Conservation (phyloP, 2,113 vertebrate species). For the Kobus ellipsiprymnus region DNA sequence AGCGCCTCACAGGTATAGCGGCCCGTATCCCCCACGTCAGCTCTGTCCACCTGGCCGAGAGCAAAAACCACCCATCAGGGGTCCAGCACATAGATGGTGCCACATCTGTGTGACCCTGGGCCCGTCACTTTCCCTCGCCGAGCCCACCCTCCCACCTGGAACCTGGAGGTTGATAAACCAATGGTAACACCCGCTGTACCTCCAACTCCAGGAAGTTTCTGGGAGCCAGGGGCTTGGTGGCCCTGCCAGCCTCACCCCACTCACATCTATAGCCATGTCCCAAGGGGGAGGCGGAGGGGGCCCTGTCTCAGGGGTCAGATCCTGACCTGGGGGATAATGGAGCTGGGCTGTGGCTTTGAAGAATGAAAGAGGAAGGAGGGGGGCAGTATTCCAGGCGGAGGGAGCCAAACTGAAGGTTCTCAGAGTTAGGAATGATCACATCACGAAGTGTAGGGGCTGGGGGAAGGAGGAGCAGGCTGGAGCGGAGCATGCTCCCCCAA, state of each 20-base stretch:
- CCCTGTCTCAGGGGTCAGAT: not conserved
- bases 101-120: not conserved
- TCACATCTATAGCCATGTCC: not conserved
- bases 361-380: not conserved
- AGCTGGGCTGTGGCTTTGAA: not conserved
- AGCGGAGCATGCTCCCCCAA: not conserved
- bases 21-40: slow-evolving; percentile 42
- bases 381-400: not conserved
- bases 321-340: not conserved
- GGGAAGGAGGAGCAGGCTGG: not conserved
- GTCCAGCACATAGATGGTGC: slow-evolving; percentile 24
- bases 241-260: not conserved
- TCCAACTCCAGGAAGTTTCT: rapidly evolving
- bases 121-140: rapidly evolving
- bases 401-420: not conserved
- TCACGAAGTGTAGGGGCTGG: not conserved
- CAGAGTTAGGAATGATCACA: rapidly evolving
- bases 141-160: slow-evolving; percentile 66
- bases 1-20: slow-evolving; percentile 74
- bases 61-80: not conserved
- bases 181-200: rapidly evolving
- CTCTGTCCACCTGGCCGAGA: slow-evolving; percentile 72
- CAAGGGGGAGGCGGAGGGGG: not conserved
- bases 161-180: not conserved
- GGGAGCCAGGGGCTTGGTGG: not conserved